Evolutionary conservation across 2,113 vertebrate genomes (phyloP).

Genomic region (Bostrychus sinensis): DNA sequence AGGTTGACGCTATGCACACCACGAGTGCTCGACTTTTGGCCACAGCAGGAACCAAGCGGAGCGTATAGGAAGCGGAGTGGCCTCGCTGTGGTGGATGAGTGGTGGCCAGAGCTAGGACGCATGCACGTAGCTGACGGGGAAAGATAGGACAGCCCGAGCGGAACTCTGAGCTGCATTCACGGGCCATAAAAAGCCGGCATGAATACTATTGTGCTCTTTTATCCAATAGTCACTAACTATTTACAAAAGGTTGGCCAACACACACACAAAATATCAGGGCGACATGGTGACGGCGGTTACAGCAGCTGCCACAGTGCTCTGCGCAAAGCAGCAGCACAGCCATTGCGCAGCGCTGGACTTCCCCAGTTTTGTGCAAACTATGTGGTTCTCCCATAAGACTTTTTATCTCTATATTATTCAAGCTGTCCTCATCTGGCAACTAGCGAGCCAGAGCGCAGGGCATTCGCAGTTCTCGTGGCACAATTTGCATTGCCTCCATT

Average conservation of each 20-base stretch:
- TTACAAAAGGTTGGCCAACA: constrained; percentile 75
- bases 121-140: constrained; percentile 71
- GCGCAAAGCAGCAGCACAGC: constrained; percentile 73
- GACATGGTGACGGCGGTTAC: constrained; percentile 72
- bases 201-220: constrained; percentile 74
- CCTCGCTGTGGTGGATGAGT: constrained; percentile 67
- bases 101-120: constrained; percentile 73
- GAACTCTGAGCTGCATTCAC: constrained; percentile 74
- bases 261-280: constrained; percentile 60
- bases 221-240: constrained; percentile 74
- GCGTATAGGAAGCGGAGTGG: constrained; percentile 52
- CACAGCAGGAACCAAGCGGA: constrained; percentile 59
- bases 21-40: constrained; percentile 50
- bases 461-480: constrained; percentile 71
- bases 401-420: constrained; percentile 51
- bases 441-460: constrained; percentile 61
- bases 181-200: constrained; percentile 71
- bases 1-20: constrained; percentile 24
- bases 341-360: constrained; percentile 78
- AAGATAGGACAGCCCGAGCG: constrained; percentile 68
- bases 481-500: constrained; percentile 77
- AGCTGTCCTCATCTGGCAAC: constrained; percentile 51
- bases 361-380: constrained; percentile 71
- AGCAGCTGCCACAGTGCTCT: constrained; percentile 71
- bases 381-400: constrained; percentile 52